Percentiles rank a stretch among this genome's conserved stretches.
phyloP scores from a whole-genome alignment of 2,888 invertebrate genomes.

The Sussaba pulchella region DNA sequence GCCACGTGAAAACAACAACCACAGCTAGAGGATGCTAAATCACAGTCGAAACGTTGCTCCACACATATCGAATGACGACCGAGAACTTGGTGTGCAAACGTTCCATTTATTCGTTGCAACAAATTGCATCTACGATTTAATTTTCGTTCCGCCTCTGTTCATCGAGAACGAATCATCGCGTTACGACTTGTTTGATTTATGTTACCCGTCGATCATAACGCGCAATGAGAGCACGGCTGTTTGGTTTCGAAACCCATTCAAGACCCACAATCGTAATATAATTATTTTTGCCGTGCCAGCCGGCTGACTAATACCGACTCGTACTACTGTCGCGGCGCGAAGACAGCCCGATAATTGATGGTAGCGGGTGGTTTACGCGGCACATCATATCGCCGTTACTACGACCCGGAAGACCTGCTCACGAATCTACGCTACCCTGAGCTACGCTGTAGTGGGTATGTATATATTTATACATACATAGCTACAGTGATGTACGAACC shows the following conservation, averaged over 20 bases:
- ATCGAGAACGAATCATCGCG: no score
- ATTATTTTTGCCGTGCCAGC: conserved; percentile 38
- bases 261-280: conserved; percentile 39
- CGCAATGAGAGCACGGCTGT: no score
- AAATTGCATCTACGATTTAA: conserved; percentile 27
- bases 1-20: conserved; percentile 24
- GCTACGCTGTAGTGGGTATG: not conserved
- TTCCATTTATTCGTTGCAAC: conserved; percentile 6
- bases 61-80: not conserved
- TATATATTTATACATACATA: conserved; percentile 2
- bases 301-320: not conserved
- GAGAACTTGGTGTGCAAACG: no score
- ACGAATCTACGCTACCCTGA: not conserved
- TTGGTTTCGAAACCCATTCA: not conserved
- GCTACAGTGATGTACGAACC: not conserved
- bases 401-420: conserved; percentile 43
- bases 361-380: conserved; percentile 73
- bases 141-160: no score
- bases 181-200: no score
- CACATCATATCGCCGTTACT: conserved; percentile 77
- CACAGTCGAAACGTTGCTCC: conserved; percentile 6
- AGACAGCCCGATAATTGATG: conserved; percentile 76
- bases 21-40: conserved; percentile 43
- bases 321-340: not conserved
- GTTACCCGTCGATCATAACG: no score